A percentile compares a stretch with the other conserved stretches of the same genome.
Conservation (phyloP, 2,113 vertebrate species). For the Rissa tridactyla region DNA sequence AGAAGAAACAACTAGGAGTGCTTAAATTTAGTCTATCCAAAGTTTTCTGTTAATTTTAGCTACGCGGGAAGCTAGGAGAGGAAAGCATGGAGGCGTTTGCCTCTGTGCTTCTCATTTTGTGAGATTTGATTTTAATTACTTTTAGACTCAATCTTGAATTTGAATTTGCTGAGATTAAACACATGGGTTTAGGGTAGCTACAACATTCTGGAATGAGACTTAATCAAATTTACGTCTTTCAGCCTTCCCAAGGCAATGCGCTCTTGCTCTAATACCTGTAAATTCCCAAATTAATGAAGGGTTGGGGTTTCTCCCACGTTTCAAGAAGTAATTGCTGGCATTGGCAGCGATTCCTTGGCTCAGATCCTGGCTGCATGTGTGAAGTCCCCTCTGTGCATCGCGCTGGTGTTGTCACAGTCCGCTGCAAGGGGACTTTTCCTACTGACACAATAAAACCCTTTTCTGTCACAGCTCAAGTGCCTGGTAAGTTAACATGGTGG, state of each 20-base stretch:
- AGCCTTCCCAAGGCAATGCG: background rate
- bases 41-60: constrained; percentile 4
- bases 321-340: background rate
- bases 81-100: background rate
- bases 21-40: background rate
- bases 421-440: background rate
- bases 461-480: background rate
- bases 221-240: background rate
- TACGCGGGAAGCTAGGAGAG: rapidly evolving
- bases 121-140: background rate
- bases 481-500: rapidly evolving
- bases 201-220: background rate
- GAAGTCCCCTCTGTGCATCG: background rate
- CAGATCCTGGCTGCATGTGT: background rate
- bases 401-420: background rate
- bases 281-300: background rate
- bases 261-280: background rate
- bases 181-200: background rate
- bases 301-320: background rate
- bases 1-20: background rate
- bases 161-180: constrained; percentile 18
- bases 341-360: background rate
- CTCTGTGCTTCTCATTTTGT: background rate
- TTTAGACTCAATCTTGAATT: background rate
- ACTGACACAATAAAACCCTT: background rate